Conservation (phyloP, 2,888 invertebrate genomes). For the Drosophila seclusa region DNA sequence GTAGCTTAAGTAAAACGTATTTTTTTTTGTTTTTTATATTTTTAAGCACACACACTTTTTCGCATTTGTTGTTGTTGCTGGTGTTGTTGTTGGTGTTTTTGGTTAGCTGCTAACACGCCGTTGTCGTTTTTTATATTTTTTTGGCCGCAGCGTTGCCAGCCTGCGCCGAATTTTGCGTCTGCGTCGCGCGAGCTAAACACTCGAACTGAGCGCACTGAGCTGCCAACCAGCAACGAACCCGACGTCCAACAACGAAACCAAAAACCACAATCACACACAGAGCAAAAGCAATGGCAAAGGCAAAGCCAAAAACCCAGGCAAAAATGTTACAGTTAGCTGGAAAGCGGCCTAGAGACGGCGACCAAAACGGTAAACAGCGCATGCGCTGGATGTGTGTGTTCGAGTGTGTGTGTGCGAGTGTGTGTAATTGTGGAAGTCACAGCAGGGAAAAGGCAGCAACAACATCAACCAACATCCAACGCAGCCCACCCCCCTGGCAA, state of each 20-base stretch:
- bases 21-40: neutral
- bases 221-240: constrained; percentile 10
- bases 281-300: neutral
- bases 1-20: neutral
- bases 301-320: constrained; percentile 36
- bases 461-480: neutral
- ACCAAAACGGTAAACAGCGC: constrained; percentile 32
- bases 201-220: constrained; percentile 63
- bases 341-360: constrained; percentile 38
- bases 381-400: constrained; percentile 47
- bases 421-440: constrained; percentile 29
- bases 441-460: constrained; percentile 1
- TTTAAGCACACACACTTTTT: constrained; percentile 32
- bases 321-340: constrained; percentile 33
- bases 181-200: constrained; percentile 74
- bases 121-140: constrained; percentile 2
- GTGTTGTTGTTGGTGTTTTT: constrained; percentile 18
- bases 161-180: constrained; percentile 55
- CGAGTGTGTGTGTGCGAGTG: constrained; percentile 3
- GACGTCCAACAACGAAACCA: neutral
- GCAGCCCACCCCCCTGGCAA: neutral
- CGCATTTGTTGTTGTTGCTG: constrained; percentile 41
- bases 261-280: constrained; percentile 6
- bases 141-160: constrained; percentile 55
- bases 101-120: constrained; percentile 7